Base-by-base conservation (phyloP, 2,797 vertebrate species). In the Lophius americanus region DNA sequence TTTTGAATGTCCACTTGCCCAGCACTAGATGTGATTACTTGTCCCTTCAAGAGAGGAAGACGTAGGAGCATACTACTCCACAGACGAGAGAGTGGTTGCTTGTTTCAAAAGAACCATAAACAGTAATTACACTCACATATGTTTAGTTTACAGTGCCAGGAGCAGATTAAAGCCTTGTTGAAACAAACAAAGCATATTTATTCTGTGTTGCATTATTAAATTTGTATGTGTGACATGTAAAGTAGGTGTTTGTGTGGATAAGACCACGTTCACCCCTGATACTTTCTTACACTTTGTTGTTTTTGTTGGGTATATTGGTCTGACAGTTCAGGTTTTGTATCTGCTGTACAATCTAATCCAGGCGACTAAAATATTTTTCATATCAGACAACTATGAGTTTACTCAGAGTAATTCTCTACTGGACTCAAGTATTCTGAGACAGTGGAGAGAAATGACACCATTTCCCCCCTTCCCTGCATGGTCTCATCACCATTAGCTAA, bases 401-500 rank as follows among this genome's bases (percentile, higher is more conserved):
- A 23, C 78, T 80, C 68, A 38, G 83, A 78, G 66, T 70, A 79
- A 88, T 83, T 83, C 56, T 39, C 41, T 73, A 78, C 71, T 85
- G 78, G 85, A 89, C 84, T 76, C 61, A 49, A 79, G 79, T 62
- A 84, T 92, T 92, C 93, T 86, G 92, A 93, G 92, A 90, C 92
- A 92, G 68, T 88, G 87, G 89, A 91, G 90, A 89, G 93, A 96
- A 95, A 96, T 92, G 82, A 92, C 76, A 59, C 81, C 62, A 51
- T 91, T 79, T 95, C 94, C 95, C 90, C 91, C 89, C 89, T 88
- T 83, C 81, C 77, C 87, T 82, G 83, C 94, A 78, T 91, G 87
- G 87, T 90, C 91, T 91, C 91, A 89, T 85, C 90, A 73, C 88
- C 93, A 94, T 96, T 97, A 99, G 97, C 96, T 95, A 98, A 98